Evolutionary conservation across 1,140 invertebrate genomes (phyloP).

Genomic region (Drosophila paulistorum): DNA sequence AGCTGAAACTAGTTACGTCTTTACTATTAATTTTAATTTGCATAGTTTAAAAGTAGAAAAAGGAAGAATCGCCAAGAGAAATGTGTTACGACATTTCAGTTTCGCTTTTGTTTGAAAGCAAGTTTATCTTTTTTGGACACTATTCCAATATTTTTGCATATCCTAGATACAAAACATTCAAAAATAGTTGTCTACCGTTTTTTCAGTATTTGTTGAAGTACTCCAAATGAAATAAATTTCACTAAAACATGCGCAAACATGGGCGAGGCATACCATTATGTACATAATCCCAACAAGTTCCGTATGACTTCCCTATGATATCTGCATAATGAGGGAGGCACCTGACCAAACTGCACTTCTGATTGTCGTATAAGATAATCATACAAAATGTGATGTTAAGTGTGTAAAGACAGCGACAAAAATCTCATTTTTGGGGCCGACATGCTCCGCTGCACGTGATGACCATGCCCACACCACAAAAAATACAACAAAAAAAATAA

Average conservation of each 20-base stretch:
- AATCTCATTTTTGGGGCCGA: slow-evolving; percentile 10
- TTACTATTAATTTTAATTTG: too few relatives aligned
- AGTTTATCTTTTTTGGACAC: too few relatives aligned
- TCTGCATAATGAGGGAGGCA: slow-evolving; percentile 23
- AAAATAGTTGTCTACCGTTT: not conserved
- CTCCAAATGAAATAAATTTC: slow-evolving; percentile 14
- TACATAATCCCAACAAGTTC: slow-evolving; percentile 27
- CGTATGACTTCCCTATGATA: slow-evolving; percentile 9
- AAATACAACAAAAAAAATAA: not conserved
- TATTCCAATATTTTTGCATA: not conserved
- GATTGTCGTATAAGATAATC: slow-evolving; percentile 19
- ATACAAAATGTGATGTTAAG: slow-evolving; percentile 6
- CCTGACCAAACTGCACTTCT: slow-evolving; percentile 18
- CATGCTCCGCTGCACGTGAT: slow-evolving; percentile 42
- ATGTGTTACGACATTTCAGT: too few relatives aligned
- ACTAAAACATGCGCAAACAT: slow-evolving; percentile 33
- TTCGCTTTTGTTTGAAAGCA: too few relatives aligned
- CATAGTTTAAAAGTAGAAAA: too few relatives aligned
- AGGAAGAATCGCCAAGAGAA: too few relatives aligned
- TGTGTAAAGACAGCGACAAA: slow-evolving; percentile 16
- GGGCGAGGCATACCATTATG: slow-evolving; percentile 29
- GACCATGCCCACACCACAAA: slow-evolving; percentile 10
- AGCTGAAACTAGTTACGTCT: too few relatives aligned
- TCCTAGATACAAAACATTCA: not conserved
- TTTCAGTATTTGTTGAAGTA: slow-evolving; percentile 1